These are phyloP conservation scores for Drosophila kambysellisi DNA, from an alignment of 2,888 invertebrate genomes.

Conservation along the genomic window DNA sequence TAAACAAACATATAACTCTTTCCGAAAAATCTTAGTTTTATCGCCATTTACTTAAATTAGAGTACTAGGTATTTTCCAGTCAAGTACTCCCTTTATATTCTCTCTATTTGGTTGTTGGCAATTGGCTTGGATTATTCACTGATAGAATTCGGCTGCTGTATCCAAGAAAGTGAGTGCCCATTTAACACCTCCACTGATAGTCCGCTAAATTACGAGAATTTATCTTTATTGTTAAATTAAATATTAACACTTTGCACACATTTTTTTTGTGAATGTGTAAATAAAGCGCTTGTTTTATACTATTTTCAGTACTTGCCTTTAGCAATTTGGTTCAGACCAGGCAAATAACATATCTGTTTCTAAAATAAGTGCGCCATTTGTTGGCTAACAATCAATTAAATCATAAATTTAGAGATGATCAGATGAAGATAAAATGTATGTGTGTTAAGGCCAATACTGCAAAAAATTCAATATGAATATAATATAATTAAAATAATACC, in stretches of 20 bases:
- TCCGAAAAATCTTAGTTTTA: background rate
- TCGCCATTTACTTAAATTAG: background rate
- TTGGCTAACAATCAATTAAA: conserved; percentile 5
- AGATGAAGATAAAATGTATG: background rate
- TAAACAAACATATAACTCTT: background rate
- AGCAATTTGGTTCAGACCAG: background rate
- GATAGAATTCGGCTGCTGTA: conserved; percentile 30
- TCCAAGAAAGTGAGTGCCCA: conserved; percentile 37
- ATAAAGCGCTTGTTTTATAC: conserved; percentile 4
- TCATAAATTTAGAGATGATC: background rate
- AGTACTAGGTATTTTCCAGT: conserved; percentile 6
- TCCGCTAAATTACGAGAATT: conserved; percentile 31
- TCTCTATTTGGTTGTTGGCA: conserved; percentile 2
- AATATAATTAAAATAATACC: background rate
- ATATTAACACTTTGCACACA: conserved; percentile 23
- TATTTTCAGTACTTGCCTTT: conserved; percentile 6
- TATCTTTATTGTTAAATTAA: conserved; percentile 34
- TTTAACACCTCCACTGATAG: conserved; percentile 68
- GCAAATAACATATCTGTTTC: background rate
- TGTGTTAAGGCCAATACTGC: background rate
- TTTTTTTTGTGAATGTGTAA: conserved; percentile 5
- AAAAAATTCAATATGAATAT: background rate
- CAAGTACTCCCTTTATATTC: background rate
- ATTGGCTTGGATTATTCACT: conserved; percentile 24
- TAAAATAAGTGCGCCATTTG: background rate